Base-by-base conservation (phyloP, 1,140 invertebrate species). In the Dreissena polymorpha region DNA sequence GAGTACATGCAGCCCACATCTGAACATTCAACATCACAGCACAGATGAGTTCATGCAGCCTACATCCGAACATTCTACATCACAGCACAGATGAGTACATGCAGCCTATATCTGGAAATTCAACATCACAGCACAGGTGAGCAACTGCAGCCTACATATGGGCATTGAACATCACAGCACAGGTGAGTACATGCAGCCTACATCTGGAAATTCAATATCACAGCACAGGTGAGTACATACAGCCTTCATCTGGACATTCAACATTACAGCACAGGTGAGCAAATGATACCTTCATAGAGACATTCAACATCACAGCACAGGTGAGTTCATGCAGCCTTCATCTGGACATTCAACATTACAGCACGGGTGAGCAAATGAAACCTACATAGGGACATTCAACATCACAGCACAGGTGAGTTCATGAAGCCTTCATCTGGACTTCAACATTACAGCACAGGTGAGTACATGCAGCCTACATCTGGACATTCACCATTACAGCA, bases 341-440 rank as follows among this genome's bases (percentile, higher is more conserved):
- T 69, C 0, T 91, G 90, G 90, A 86, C 74, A 27, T 91, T 89
- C 80, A 50, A 79, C 10, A 72, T 91, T 12, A 73, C 83, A 27
- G 71, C 86, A 49, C 64, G n/a, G n/a, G n/a, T n/a, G n/a, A n/a
- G n/a, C n/a, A n/a, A n/a, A n/a, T n/a, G n/a, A n/a, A n/a, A n/a
- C n/a, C 10, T 87, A 88, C 75, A 77, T 69, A 0, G 91, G 90
- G 90, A 86, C 74, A 27, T 91, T 89, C 80, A 50, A 79, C 10
- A 72, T 91, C 13, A 73, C 83, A 27, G 71, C 86, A 49, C 64
- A n/a, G n/a, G n/a, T n/a, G n/a, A n/a, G n/a, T n/a, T n/a, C n/a
- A n/a, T n/a, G n/a, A n/a, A n/a, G n/a, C n/a, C 10, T 87, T 87
- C 75, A 77, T 69, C 0, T 91, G 90, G 90, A 86, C 74, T 91